phyloP scores from a whole-genome alignment of 2,888 invertebrate species.

The Pelosia muscerda region DNA sequence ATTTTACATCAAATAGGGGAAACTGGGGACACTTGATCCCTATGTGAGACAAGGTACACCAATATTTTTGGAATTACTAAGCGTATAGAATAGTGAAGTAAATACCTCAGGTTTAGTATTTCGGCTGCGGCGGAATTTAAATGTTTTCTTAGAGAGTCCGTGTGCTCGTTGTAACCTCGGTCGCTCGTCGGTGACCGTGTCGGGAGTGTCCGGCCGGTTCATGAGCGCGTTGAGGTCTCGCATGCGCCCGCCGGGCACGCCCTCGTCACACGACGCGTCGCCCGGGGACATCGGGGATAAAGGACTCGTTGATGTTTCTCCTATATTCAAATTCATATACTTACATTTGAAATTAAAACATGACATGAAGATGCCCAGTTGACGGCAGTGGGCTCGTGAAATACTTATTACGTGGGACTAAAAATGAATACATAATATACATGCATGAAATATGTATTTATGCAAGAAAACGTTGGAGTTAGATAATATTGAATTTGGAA shows the following conservation, averaged over 20 bases:
- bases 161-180: conserved; percentile 96
- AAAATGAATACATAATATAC: neutral
- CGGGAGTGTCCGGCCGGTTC: conserved; percentile 48
- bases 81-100: neutral
- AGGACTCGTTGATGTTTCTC: conserved; percentile 92
- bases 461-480: neutral
- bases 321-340: conserved; percentile 71
- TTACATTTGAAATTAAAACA: neutral
- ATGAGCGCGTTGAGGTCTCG: conserved; percentile 56
- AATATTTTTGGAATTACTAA: no score
- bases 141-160: conserved; percentile 97
- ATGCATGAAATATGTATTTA: neutral
- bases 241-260: conserved; percentile 52
- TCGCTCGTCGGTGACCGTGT: conserved; percentile 69
- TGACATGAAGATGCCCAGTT: neutral
- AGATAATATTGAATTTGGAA: neutral
- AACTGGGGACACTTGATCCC: no score
- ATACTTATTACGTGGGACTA: neutral
- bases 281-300: conserved; percentile 88
- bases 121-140: conserved; percentile 93
- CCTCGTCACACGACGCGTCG: conserved; percentile 86
- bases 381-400: neutral
- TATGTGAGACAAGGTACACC: no score
- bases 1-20: no score
- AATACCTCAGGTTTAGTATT: conserved; percentile 90